Evolutionary conservation across 2,113 vertebrate genomes (phyloP).

Genomic region (Seriola dumerili): DNA sequence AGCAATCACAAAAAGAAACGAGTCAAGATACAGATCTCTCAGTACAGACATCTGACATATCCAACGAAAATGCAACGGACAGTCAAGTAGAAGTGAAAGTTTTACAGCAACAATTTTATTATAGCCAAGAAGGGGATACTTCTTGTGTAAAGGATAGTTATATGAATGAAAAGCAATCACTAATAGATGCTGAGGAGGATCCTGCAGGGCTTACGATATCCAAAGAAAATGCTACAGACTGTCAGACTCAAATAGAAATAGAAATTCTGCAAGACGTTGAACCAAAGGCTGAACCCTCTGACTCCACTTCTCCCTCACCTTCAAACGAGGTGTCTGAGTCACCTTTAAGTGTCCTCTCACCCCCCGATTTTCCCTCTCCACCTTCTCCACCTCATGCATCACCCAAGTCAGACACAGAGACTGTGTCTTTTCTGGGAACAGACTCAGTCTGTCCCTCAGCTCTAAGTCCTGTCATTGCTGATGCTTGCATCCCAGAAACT

Average conservation of each 20-base stretch:
- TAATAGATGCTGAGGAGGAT: slow-evolving; percentile 21
- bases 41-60: background rate
- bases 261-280: slow-evolving; percentile 1
- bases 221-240: slow-evolving; percentile 6
- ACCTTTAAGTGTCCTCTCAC: slow-evolving; percentile 8
- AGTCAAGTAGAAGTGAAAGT: background rate
- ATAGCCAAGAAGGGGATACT: background rate
- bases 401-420: slow-evolving; percentile 8
- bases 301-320: slow-evolving; percentile 13
- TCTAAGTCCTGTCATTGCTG: slow-evolving; percentile 2
- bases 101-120: slow-evolving; percentile 7
- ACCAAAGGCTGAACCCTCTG: background rate
- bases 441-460: slow-evolving; percentile 15
- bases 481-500: slow-evolving; percentile 14
- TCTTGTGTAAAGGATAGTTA: slow-evolving; percentile 6
- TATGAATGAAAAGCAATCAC: slow-evolving; percentile 2
- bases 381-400: slow-evolving; percentile 2
- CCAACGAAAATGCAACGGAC: background rate
- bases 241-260: slow-evolving; percentile 16
- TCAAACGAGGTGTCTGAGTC: slow-evolving; percentile 23
- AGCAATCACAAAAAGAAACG: background rate
- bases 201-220: background rate
- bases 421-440: background rate
- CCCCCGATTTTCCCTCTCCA: slow-evolving; percentile 5
- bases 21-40: background rate